Evolutionary conservation across 35 echinoderm and acorn worm genomes (phyloP), one percentile per base, ranked within the genome.

Genomic region (Holothuria glaberrima): DNA sequence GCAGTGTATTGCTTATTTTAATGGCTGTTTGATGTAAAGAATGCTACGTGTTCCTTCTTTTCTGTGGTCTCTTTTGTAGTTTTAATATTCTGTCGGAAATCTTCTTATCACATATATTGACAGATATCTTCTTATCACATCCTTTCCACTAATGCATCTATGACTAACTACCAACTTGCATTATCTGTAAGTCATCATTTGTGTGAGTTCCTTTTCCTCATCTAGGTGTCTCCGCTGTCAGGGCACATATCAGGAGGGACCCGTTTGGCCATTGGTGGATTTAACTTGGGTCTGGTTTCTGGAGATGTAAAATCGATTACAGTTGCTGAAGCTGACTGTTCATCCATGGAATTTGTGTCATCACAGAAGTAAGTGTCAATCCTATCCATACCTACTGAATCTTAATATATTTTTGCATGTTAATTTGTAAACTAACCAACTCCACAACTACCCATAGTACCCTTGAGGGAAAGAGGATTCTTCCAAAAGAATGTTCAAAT

Each of bases 241-340:
- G 80, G 80, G 9, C 80, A 84, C 58, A 52, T 84, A 17, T 46
- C 52, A 33, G 80, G 80, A 18, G 80, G 80, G 16, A 84, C 80
- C n/a, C 48, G 27, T 13, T 5, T 84, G 16, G 30, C 26, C 52
- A 84, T 84, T 36, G 19, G 14, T 61, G 80, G 80, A 63, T 84
- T 25, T 56, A 84, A 84, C 34, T 56, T 84, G 52, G 80, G 80
- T 21, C 30, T 84, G n/a, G 31, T 17, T 18, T 3, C 59, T 9
- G 22, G 25, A 24, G 80, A 84, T 32, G 27, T 84, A 2, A 84
- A 63, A 36, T 9, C 4, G 9, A 61, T 84, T 0, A 20, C 80
- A 34, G 57, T 84, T 6, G 80, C 54, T 21, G 57, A 19, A 9
- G 32, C 58, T 34, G 3, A 29, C 1, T 84, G 80, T 61, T 14